phyloP scores from a whole-genome alignment of 2,113 vertebrate species.

The Sitta europaea region DNA sequence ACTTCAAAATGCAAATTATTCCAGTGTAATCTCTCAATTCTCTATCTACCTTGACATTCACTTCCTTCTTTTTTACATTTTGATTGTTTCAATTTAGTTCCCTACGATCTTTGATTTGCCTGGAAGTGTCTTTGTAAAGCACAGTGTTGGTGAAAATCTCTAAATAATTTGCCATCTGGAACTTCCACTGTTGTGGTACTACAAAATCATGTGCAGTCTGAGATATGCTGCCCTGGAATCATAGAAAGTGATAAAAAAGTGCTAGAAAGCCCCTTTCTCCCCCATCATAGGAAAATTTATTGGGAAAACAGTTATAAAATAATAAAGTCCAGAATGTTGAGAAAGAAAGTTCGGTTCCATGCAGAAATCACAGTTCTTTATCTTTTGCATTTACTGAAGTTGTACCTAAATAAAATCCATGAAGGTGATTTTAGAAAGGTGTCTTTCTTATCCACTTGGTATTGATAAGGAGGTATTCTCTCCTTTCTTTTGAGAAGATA shows the following conservation, averaged over 20 bases:
- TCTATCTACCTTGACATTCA: fast-evolving
- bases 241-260: too few relatives aligned
- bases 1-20: neutral
- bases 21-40: neutral
- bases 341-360: neutral
- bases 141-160: neutral
- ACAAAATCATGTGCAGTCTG: neutral
- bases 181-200: neutral
- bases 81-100: neutral
- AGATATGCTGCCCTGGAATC: neutral
- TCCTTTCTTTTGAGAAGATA: neutral
- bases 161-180: neutral
- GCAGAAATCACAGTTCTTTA: neutral
- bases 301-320: neutral
- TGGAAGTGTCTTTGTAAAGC: neutral
- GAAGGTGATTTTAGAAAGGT: neutral
- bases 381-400: neutral
- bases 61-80: neutral
- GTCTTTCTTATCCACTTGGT: neutral
- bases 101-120: neutral
- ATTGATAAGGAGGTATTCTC: neutral
- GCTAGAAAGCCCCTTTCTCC: neutral
- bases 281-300: neutral
- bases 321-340: neutral
- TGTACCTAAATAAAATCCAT: neutral